These are phyloP conservation scores for Malacoctenus gilli DNA, from an alignment of 2,797 vertebrate genomes.

Conservation along the genomic window DNA sequence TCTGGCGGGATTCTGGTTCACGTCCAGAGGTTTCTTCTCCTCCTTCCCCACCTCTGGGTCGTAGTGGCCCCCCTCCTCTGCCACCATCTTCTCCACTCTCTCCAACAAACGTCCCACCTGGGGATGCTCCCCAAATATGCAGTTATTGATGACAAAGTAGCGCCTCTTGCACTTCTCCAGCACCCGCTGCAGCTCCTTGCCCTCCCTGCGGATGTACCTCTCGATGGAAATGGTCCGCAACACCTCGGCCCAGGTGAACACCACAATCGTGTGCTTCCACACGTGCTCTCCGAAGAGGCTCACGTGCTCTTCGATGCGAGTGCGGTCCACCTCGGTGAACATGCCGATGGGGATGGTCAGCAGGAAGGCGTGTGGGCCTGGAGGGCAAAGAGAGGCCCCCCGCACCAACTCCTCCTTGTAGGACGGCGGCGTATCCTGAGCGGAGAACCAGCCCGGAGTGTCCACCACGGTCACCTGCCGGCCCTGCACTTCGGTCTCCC, in stretches of 20 bases:
- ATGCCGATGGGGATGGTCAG: slow-evolving; percentile 83
- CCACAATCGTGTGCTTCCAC: slow-evolving; percentile 82
- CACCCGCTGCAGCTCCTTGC: slow-evolving; percentile 80
- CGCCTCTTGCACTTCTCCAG: slow-evolving; percentile 81
- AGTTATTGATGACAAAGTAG: slow-evolving; percentile 83
- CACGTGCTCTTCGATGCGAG: slow-evolving; percentile 80
- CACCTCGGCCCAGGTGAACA: slow-evolving; percentile 83
- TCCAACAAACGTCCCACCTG: slow-evolving; percentile 77
- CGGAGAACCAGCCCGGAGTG: slow-evolving; percentile 85
- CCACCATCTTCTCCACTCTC: slow-evolving; percentile 81
- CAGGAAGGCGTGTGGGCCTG: slow-evolving; percentile 83
- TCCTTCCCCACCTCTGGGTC: slow-evolving; percentile 29
- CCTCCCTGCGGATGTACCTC: slow-evolving; percentile 82
- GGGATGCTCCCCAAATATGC: slow-evolving; percentile 78
- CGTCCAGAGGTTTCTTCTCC: slow-evolving; percentile 53
- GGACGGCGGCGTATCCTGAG: slow-evolving; percentile 64
- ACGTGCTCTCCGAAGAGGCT: slow-evolving; percentile 77
- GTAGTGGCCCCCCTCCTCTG: slow-evolving; percentile 75
- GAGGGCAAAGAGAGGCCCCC: slow-evolving; percentile 73
- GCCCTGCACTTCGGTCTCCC: slow-evolving; percentile 58
- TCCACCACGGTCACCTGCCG: slow-evolving; percentile 81
- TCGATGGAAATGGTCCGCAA: slow-evolving; percentile 79
- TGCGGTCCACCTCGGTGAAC: slow-evolving; percentile 81
- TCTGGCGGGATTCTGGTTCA: slow-evolving; percentile 59
- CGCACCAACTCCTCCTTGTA: slow-evolving; percentile 79